These are phyloP conservation scores for Goniozus legneri DNA, from an alignment of 1,140 invertebrate genomes.

Conservation along the genomic window DNA sequence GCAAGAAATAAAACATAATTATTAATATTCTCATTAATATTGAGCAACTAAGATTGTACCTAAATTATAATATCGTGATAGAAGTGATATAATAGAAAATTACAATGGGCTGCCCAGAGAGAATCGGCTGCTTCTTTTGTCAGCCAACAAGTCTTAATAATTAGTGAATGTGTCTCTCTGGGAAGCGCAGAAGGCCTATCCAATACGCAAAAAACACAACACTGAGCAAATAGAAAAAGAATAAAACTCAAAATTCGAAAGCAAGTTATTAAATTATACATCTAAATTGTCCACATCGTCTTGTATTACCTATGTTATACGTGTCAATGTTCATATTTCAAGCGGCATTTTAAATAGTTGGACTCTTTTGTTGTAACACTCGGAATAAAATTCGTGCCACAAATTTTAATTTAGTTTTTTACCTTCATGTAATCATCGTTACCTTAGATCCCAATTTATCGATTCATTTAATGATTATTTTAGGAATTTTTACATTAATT, in stretches of 20 bases:
- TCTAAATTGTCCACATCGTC: conserved; percentile 49
- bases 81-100: conserved; percentile 49
- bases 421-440: conserved; percentile 22
- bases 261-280: conserved; percentile 46
- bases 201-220: conserved; percentile 33
- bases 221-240: conserved; percentile 34
- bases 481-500: background rate
- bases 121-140: conserved; percentile 32
- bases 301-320: conserved; percentile 55
- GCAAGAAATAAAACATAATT: conserved; percentile 53
- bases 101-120: conserved; percentile 47
- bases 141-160: conserved; percentile 38
- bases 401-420: conserved; percentile 44
- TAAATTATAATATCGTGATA: conserved; percentile 55
- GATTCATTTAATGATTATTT: conserved; percentile 5
- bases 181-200: conserved; percentile 46
- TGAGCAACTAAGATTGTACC: conserved; percentile 56
- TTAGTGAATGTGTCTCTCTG: conserved; percentile 46
- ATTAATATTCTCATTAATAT: conserved; percentile 57
- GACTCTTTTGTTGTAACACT: conserved; percentile 53
- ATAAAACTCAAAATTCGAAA: conserved; percentile 34
- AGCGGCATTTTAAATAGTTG: conserved; percentile 53
- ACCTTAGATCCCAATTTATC: conserved; percentile 23
- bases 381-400: conserved; percentile 52
- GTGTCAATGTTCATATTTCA: conserved; percentile 54